Base-by-base conservation (phyloP, 2,888 invertebrate genomes). In the Micoletzkya japonica region DNA sequence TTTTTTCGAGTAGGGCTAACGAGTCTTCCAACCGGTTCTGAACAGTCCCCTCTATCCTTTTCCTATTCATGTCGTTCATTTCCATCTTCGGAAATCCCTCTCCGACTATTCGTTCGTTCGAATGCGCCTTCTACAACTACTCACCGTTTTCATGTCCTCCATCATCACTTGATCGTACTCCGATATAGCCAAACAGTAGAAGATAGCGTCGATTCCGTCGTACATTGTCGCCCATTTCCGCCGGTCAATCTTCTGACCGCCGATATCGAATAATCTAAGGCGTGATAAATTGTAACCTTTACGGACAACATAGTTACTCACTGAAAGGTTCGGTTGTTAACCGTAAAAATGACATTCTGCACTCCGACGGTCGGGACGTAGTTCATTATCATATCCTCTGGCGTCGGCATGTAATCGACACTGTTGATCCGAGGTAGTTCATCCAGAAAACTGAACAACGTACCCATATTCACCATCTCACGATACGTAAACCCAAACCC, bases 321-420 rank as follows among this genome's bases (percentile, higher is more conserved):
- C 81, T 79, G 79, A 69, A 80, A 82, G 14, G 74, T 70, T 56
- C 74, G 73, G 28, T 80, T 76, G 63, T 75, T 77, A 3, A 74
- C 68, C 2, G 76, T 73, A 61, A 82, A 80, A 26, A 78, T 76
- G 54, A 77, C 74, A 67, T 80, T 80, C 59, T 78, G 77, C 7
- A 82, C 75, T 58, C 82, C 82, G n/a, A 82, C 74, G 14, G 82
- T 81, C 26, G 82, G 82, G 44, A 82, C 78, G 64, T 82, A 82
- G 24, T 75, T 72, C 78, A 81, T 82, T 28, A 82, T 76, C 6
- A 82, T 71, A 73, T 82, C 82, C 32, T 73, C 70, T 34, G 79
- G 80, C 56, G 77, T 76, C 14, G 82, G 82, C 58, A 60, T 64
- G 61, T 76, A 82, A 54, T 79, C 74, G 10, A 70, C 17, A 10